Base-by-base conservation (phyloP, 2,113 vertebrate genomes). In the Psilopogon haemacephalus region DNA sequence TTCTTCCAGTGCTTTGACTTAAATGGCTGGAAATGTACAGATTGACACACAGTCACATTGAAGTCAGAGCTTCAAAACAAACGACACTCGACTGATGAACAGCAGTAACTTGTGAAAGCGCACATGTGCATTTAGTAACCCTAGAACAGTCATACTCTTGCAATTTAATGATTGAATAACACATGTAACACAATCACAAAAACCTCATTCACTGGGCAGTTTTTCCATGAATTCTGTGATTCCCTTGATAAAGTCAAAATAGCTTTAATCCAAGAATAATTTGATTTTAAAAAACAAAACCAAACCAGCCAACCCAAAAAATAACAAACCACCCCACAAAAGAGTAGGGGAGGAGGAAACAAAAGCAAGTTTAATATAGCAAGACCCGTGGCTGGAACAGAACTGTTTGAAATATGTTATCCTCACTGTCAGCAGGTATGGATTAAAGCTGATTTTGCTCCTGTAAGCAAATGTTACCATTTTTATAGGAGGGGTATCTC, bases 171-270 rank as follows among this genome's bases (percentile, higher is more conserved):
- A 15, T 79, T 93, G 64, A 85, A 95, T 86, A 77, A 68, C 38
- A 30, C 12, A 3, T 18, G 55, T 89, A 85, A 71, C 28, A 12
- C 23, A 89, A 37, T 68, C 72, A 71, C 69, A 74, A 94, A 93
- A 96, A 84, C 27, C 26, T 92, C 62, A 28, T 67, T 73, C 73
- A 30, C 52, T 42, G 30, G 32, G 33, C 60, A 92, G 8, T 62
- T 86, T 91, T 93, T 81, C 55, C 55, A 71, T 70, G 70, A 50
- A 55, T 40, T 74, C 46, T 26, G 55, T 79, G 67, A 35, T 83
- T 97, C 95, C 91, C 54, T 81, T 87, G 71, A 74, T 86, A 77
- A 93, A 91, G 62, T 74, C 94, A 64, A 95, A 95, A 75, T 77
- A 63, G 73, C 77, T 96, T 95, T 90, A 86, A 65, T 83, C 89